Conservation (phyloP, 2,888 invertebrate genomes). For the Parnassius apollo region DNA sequence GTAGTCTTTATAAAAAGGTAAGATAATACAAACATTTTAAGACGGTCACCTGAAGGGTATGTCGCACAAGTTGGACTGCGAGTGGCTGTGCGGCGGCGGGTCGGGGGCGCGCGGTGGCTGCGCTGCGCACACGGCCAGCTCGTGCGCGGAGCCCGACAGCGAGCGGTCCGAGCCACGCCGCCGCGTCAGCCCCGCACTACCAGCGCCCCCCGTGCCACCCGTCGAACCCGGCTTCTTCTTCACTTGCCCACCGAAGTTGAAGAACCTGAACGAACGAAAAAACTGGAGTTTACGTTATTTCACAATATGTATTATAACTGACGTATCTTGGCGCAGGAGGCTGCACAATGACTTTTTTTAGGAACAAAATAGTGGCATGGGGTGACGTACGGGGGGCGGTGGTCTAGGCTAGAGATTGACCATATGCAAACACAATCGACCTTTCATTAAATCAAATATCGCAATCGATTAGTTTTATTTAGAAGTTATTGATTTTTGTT, state of each 20-base stretch:
- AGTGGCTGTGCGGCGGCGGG: conserved; percentile 93
- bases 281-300: not conserved
- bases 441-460: too few relatives aligned
- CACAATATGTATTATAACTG: not conserved
- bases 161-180: conserved; percentile 92
- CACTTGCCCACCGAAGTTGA: conserved; percentile 92
- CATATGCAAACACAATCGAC: too few relatives aligned
- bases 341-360: too few relatives aligned
- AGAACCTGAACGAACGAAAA: conserved; percentile 90
- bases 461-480: too few relatives aligned
- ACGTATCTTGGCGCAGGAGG: too few relatives aligned
- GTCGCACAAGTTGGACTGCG: conserved; percentile 94
- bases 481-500: too few relatives aligned
- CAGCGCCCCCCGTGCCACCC: conserved; percentile 43
- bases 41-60: conserved; percentile 86
- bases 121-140: conserved; percentile 87
- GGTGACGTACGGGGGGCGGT: too few relatives aligned
- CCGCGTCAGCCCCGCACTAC: conserved; percentile 71
- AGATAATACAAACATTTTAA: too few relatives aligned
- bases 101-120: conserved; percentile 80
- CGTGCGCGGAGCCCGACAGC: conserved; percentile 91
- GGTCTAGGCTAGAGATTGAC: too few relatives aligned
- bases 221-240: conserved; percentile 88
- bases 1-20: too few relatives aligned
- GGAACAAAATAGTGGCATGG: too few relatives aligned